phyloP scores from a whole-genome alignment of 2,113 vertebrate genomes.

The Dolichallabes microphthalmus region DNA sequence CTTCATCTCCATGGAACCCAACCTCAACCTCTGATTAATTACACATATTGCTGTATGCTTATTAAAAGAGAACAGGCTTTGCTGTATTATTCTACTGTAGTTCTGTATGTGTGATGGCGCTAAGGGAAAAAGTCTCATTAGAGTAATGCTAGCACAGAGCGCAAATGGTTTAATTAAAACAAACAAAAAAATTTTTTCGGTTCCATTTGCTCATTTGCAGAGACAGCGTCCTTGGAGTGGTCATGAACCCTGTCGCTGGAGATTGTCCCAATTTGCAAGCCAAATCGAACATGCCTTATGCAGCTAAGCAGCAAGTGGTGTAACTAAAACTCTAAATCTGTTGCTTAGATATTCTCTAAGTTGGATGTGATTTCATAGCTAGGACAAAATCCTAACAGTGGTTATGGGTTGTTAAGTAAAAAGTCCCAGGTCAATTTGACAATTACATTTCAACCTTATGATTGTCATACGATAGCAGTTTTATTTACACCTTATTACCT shows the following conservation, averaged over 20 bases:
- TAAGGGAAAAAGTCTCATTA: not conserved
- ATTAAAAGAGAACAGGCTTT: slow-evolving; percentile 5
- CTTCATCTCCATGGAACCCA: slow-evolving; percentile 51
- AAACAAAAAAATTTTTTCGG: not conserved
- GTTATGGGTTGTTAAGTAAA: not conserved
- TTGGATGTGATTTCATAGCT: not conserved
- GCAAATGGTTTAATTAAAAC: slow-evolving; percentile 19
- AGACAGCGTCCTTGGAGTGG: not conserved
- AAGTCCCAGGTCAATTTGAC: not conserved
- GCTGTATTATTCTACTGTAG: slow-evolving; percentile 11
- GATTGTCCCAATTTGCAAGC: not conserved
- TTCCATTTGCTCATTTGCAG: not conserved
- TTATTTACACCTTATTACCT: too few relatives aligned
- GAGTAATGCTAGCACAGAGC: slow-evolving; percentile 9
- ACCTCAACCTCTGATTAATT: slow-evolving; percentile 58
- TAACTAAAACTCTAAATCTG: not conserved
- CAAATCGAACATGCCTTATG: slow-evolving; percentile 5
- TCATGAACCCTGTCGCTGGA: slow-evolving; percentile 33
- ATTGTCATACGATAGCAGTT: not conserved
- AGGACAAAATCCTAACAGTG: not conserved
- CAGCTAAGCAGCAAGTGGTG: not conserved
- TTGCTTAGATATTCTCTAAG: not conserved
- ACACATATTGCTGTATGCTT: slow-evolving; percentile 23
- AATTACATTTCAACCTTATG: slow-evolving; percentile 6
- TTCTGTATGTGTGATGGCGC: not conserved